Evolutionary conservation across 2,888 invertebrate species (phyloP).

Genomic region (Formica aserva): DNA sequence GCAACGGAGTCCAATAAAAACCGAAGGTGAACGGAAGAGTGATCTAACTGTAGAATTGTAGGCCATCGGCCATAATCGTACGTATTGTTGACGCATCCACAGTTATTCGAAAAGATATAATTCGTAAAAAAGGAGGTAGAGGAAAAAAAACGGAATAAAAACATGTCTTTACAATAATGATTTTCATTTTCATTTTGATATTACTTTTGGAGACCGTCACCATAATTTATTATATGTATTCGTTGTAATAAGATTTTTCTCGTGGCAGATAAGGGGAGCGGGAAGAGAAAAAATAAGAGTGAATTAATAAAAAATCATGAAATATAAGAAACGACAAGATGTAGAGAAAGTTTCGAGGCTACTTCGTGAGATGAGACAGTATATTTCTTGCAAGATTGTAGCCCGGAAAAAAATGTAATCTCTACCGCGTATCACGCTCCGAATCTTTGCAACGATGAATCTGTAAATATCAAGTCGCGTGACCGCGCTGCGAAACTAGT

Average conservation of each 20-base stretch:
- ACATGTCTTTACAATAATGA: background rate
- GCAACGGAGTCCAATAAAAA: constrained; percentile 65
- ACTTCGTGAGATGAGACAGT: background rate
- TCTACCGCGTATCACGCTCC: background rate
- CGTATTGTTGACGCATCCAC: constrained; percentile 45
- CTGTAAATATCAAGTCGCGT: constrained; percentile 61
- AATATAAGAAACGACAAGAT: background rate
- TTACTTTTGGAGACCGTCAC: background rate
- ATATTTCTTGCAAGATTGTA: background rate
- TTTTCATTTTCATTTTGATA: background rate
- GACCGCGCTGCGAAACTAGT: constrained; percentile 50
- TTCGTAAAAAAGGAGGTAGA: background rate
- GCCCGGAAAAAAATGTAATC: background rate
- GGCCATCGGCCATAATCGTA: constrained; percentile 54
- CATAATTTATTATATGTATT: background rate
- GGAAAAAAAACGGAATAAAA: background rate
- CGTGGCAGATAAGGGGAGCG: background rate
- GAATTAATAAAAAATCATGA: background rate
- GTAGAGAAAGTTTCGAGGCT: background rate
- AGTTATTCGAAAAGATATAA: background rate
- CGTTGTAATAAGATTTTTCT: background rate
- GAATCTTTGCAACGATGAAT: constrained; percentile 15
- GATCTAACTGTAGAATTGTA: constrained; percentile 78
- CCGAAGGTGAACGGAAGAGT: constrained; percentile 80
- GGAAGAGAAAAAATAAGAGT: background rate